Conservation (phyloP, 1,140 invertebrate genomes). For the Drosophila persimilis region DNA sequence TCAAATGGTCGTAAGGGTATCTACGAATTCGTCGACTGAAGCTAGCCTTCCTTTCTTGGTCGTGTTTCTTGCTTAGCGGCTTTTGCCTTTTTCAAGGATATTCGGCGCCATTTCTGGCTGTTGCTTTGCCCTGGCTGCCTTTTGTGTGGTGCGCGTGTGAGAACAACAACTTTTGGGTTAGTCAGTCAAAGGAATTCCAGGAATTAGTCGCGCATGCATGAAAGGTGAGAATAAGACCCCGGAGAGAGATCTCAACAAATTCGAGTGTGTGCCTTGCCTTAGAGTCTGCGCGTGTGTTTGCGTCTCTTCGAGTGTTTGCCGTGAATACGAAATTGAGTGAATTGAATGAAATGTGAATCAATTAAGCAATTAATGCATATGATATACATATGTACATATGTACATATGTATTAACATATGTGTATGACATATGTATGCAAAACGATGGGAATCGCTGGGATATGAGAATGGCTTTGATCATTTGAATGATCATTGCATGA, state of each 20-base stretch:
- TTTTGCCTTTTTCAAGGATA: constrained; percentile 76
- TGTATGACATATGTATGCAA: constrained; percentile 37
- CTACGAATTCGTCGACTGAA: background rate
- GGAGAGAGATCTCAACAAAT: no score
- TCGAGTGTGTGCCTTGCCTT: background rate
- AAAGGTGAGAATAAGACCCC: constrained; percentile 70
- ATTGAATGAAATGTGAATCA: constrained; percentile 77
- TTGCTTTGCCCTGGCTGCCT: constrained; percentile 10
- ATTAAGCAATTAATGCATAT: constrained; percentile 77
- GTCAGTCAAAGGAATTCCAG: constrained; percentile 80
- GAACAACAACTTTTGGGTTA: constrained; percentile 68
- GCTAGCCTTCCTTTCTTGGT: constrained; percentile 3
- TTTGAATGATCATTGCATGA: no score
- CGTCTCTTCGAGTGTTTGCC: constrained; percentile 31
- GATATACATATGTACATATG: constrained; percentile 9
- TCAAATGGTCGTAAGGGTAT: constrained; percentile 17
- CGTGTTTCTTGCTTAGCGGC: constrained; percentile 56
- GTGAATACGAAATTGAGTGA: constrained; percentile 66
- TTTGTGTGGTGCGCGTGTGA: constrained; percentile 64
- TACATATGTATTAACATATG: constrained; percentile 20
- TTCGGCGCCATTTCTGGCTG: constrained; percentile 62
- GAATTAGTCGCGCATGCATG: constrained; percentile 62
- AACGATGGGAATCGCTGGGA: constrained; percentile 17
- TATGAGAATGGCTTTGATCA: constrained; percentile 19
- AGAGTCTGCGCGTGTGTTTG: background rate